Evolutionary conservation across 2,113 vertebrate species (phyloP).

Genomic region (Mastomys coucha): DNA sequence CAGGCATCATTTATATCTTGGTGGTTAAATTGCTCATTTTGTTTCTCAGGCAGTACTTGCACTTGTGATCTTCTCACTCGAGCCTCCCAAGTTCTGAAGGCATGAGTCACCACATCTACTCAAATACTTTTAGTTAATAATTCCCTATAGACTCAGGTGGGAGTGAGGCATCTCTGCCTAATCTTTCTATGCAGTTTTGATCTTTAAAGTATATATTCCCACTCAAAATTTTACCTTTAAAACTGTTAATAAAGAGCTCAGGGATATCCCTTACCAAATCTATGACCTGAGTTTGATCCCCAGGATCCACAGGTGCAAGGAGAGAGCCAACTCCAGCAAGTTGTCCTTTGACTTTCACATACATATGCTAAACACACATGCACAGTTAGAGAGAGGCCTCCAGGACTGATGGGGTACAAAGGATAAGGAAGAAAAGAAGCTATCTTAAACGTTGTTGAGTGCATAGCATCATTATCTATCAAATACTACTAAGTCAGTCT

Average conservation of each 20-base stretch:
- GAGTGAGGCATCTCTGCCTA: not conserved
- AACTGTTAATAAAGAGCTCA: constrained; percentile 11
- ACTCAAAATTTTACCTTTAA: constrained; percentile 21
- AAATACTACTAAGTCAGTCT: not conserved
- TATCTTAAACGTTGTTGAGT: not conserved
- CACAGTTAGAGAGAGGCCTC: not conserved
- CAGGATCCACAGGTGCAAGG: not conserved
- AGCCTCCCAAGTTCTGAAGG: not conserved
- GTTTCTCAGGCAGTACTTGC: not conserved
- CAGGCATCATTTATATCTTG: not conserved
- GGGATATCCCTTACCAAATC: not conserved
- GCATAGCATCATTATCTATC: not conserved
- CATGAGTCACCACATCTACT: no score
- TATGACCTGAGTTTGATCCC: not conserved
- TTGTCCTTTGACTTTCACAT: not conserved
- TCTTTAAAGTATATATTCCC: not conserved
- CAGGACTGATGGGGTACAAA: not conserved
- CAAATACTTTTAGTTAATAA: not conserved
- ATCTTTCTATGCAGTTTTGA: not conserved
- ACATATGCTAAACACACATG: not conserved
- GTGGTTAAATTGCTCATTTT: not conserved
- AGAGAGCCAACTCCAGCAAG: not conserved
- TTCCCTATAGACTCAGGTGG: not conserved
- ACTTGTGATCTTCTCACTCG: not conserved
- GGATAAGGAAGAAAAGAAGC: not conserved